Evolutionary conservation across 2,797 vertebrate genomes (phyloP).

Genomic region (Chrosomus eos): DNA sequence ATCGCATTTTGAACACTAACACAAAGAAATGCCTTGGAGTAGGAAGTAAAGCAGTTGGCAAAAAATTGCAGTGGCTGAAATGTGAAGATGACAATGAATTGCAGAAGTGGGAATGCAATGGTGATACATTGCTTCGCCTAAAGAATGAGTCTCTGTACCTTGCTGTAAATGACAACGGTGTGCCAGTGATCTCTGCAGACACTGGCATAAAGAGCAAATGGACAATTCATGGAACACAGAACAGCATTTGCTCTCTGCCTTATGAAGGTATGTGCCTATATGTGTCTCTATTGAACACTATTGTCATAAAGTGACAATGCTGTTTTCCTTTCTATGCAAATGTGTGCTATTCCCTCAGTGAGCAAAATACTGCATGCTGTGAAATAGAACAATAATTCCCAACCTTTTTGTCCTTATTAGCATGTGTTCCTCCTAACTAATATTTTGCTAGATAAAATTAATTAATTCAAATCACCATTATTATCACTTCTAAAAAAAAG

Average conservation of each 20-base stretch:
- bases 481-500: neutral
- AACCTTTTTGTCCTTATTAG: neutral
- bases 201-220: slow-evolving; percentile 81
- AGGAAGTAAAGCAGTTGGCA: slow-evolving; percentile 79
- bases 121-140: slow-evolving; percentile 84
- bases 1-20: slow-evolving; percentile 78
- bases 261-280: slow-evolving; percentile 85
- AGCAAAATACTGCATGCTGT: neutral
- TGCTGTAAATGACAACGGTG: slow-evolving; percentile 80
- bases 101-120: slow-evolving; percentile 93
- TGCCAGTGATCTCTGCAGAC: slow-evolving; percentile 80
- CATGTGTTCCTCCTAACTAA: neutral
- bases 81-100: slow-evolving; percentile 81
- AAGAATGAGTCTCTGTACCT: slow-evolving; percentile 82
- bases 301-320: neutral
- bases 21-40: slow-evolving; percentile 85
- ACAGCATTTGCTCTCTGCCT: slow-evolving; percentile 84
- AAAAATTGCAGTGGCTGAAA: slow-evolving; percentile 77
- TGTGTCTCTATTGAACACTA: neutral
- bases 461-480: neutral
- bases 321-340: neutral
- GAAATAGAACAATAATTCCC: neutral
- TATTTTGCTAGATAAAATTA: neutral
- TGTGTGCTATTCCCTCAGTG: neutral
- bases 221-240: slow-evolving; percentile 82